Percentiles rank a stretch among this genome's conserved stretches.
Evolutionary conservation across 2,113 vertebrate genomes (phyloP).

Genomic region (Dendrocopos noguchii): DNA sequence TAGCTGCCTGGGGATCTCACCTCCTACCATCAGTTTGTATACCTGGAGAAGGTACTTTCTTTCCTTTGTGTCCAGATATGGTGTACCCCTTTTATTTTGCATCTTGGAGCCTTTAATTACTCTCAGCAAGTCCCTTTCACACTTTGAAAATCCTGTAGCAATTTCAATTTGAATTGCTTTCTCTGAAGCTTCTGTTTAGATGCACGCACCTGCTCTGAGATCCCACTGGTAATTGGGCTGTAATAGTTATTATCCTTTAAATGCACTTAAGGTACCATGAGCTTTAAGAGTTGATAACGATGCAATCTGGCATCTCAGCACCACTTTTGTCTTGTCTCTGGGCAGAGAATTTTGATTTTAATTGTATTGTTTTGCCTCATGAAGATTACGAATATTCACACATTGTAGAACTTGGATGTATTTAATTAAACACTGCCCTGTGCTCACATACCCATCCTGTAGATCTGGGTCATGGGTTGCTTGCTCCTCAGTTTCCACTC

Average conservation of each 20-base stretch:
- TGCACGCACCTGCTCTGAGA: slow-evolving; percentile 58
- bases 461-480: neutral
- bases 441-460: neutral
- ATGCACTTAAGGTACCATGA: slow-evolving; percentile 68
- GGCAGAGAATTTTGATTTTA: slow-evolving; percentile 17
- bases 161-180: slow-evolving; percentile 48
- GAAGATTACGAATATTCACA: neutral
- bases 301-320: slow-evolving; percentile 35
- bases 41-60: neutral
- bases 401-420: neutral
- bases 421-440: neutral
- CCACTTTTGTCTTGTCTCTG: neutral
- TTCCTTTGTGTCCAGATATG: fast-evolving
- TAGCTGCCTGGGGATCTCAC: neutral
- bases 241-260: slow-evolving; percentile 71
- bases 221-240: slow-evolving; percentile 53
- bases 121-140: slow-evolving; percentile 41
- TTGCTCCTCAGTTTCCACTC: neutral
- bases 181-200: slow-evolving; percentile 44
- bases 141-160: slow-evolving; percentile 48
- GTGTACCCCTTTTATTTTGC: neutral
- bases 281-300: slow-evolving; percentile 19
- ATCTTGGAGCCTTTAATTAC: slow-evolving; percentile 47
- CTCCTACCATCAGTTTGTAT: neutral
- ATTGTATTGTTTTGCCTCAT: neutral